Base-by-base conservation (phyloP, 2,113 vertebrate species). In the Lepus timidus region DNA sequence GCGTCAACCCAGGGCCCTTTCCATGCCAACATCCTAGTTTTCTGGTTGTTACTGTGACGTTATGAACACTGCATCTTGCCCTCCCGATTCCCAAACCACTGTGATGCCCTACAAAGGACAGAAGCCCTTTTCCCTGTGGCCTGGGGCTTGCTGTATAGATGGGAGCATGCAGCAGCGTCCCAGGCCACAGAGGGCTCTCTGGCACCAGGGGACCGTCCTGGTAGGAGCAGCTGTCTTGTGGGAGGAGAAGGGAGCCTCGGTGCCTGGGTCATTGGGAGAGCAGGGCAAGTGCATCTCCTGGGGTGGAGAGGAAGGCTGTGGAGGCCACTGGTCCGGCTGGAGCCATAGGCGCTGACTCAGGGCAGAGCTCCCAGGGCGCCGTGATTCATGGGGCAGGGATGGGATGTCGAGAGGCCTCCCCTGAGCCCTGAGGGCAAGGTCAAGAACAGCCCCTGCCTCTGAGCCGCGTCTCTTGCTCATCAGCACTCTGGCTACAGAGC, bases 281-380 rank as follows among this genome's bases (percentile, higher is more conserved):
- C 2, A 12, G 58, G 44, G 9, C 64, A 58, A 44, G 7, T 12
- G 23, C 39, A 1, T 23, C 29, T 81, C 16, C 51, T 17, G 25
- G 39, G 4, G 22, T 4, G 0, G 11, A 25, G 29, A 55, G 6
- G 8, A 81, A 88, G 68, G 9, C 9, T 62, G 6, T 7, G 7
- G 14, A 89, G 19, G 31, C 17, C 7, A 9, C 2, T 31, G 36
- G 16, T 22, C 2, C 29, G 49, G 27, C 44, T 58, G 31, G 76
- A 65, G 29, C 51, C 3, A 25, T 23, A 31, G 22, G 4, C 16
- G 62, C 20, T 52, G 25, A 82, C 29, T 61, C 19, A 1, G 22
- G 51, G 23, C 0, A 6, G 14, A 25, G 3, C 31, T 17, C 58
- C 39, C 12, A 67, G 14, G 51, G 1, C 25, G 22, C 0, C 1